These are phyloP conservation scores for Nettapus auritus DNA, from an alignment of 2,113 vertebrate genomes.

Conservation along the genomic window DNA sequence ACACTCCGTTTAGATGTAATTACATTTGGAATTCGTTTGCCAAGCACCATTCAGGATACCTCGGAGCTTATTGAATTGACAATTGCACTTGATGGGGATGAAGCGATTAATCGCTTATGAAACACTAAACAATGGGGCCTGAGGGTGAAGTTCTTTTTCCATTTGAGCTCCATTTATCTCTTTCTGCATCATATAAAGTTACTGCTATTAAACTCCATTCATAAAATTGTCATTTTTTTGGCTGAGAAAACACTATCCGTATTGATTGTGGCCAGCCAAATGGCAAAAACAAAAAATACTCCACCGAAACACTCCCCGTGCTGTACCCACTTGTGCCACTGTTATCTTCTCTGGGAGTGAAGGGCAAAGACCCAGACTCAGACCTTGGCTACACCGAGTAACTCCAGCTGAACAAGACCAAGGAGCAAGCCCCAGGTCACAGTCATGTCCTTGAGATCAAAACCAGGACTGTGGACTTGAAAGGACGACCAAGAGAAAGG, in stretches of 20 bases:
- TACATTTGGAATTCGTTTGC: slow-evolving; percentile 37
- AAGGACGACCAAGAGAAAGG: background rate
- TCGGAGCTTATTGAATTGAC: slow-evolving; percentile 57
- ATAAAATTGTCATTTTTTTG: slow-evolving; percentile 4
- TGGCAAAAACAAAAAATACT: background rate
- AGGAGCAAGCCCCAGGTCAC: background rate
- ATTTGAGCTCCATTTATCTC: slow-evolving; percentile 63
- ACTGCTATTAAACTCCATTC: slow-evolving; percentile 27
- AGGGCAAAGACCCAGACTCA: background rate
- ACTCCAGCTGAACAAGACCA: background rate
- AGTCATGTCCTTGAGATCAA: background rate
- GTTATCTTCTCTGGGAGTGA: background rate
- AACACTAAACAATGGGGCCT: slow-evolving; percentile 57
- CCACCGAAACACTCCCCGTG: background rate
- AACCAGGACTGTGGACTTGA: rapidly evolving
- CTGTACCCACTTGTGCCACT: background rate
- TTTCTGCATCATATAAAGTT: slow-evolving; percentile 34
- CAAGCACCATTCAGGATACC: slow-evolving; percentile 6
- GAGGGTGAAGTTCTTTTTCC: slow-evolving; percentile 55
- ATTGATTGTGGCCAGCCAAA: background rate
- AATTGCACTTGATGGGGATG: slow-evolving; percentile 64
- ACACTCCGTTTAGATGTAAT: slow-evolving; percentile 36
- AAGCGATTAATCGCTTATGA: slow-evolving; percentile 68
- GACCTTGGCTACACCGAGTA: background rate
- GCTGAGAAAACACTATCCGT: background rate